Base-by-base conservation (phyloP, 2,797 vertebrate genomes). In the Carcharodon carcharias region DNA sequence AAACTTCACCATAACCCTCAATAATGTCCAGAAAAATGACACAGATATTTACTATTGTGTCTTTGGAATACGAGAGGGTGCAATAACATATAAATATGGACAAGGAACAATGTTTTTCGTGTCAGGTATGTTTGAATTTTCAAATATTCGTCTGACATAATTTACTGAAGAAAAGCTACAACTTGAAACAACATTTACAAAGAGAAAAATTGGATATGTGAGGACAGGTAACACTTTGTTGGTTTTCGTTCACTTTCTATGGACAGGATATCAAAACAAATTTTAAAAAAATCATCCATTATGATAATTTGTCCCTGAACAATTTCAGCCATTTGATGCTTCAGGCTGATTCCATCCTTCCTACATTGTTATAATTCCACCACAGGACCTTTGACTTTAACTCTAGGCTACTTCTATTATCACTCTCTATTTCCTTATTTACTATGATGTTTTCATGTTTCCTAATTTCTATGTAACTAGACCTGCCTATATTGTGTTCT, bases 51-150 rank as follows among this genome's bases (percentile, higher is more conserved):
- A 93, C 21, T 93, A 45, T 40, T 93, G 91, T 45, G 0, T 9
- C 1, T n/a, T 40, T 93, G 91, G 91, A 45, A 26, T 93, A 45
- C 23, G 63, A 45, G 1, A 2, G 1, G 0, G 0, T 35, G 0
- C 2, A 26, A 0, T 45, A 26, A 0, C 7, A 0, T 3, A 93
- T 11, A 0, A 4, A 3, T 11, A 0, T 1, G n/a, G 18, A 65
- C 21, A 45, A 93, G 91, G 63, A 67, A 93, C 91, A 21, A 0
- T 93, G 5, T n/a, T 93, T 18, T 4, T 91, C 0, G 61, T 93
- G 23, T 45, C 91, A 93, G 63, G 91, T 93, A 93, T 67, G 61
- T 26, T 63, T 91, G 16, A 91, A 35, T 12, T 65, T 65, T 93
- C 61, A 93, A 67, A 65, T 93, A 6, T 67, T 40, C 61, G 40